Evolutionary conservation across 1,140 invertebrate genomes (phyloP).

Genomic region (Lepidurus apus): DNA sequence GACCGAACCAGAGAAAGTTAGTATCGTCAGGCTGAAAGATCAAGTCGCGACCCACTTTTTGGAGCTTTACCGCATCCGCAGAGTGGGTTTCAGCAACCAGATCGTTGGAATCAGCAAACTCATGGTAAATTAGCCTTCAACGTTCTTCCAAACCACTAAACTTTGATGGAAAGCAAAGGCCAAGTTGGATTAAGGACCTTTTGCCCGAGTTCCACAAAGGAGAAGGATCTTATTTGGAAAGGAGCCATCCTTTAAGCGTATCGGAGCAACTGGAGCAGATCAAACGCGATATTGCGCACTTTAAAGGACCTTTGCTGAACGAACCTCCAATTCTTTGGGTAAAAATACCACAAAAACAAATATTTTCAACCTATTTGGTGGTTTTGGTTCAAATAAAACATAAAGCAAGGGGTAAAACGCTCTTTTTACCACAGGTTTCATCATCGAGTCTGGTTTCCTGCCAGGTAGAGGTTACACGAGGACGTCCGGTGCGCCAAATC

Average conservation of each 20-base stretch:
- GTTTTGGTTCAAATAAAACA: not conserved
- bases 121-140: conserved; percentile 42
- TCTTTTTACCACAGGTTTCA: not conserved
- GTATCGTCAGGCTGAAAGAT: not conserved
- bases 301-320: not conserved
- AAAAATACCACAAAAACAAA: not conserved
- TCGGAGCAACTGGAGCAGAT: not conserved
- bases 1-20: not conserved
- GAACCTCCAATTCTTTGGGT: not conserved
- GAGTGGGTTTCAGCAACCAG: conserved; percentile 48
- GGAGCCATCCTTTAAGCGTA: not conserved
- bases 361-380: not conserved
- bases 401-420: not conserved
- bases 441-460: not conserved
- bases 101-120: conserved; percentile 22
- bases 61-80: conserved; percentile 45
- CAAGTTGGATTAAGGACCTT: not conserved
- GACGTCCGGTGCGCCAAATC: not conserved
- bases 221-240: not conserved
- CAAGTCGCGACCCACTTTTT: conserved; percentile 24
- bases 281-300: not conserved
- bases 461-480: not conserved
- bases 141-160: not conserved
- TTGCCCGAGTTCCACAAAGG: not conserved
- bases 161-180: conserved; percentile 38